These are phyloP conservation scores for Actinia equina DNA, from an alignment of 64 coral and sea anemone species.

Conservation along the genomic window DNA sequence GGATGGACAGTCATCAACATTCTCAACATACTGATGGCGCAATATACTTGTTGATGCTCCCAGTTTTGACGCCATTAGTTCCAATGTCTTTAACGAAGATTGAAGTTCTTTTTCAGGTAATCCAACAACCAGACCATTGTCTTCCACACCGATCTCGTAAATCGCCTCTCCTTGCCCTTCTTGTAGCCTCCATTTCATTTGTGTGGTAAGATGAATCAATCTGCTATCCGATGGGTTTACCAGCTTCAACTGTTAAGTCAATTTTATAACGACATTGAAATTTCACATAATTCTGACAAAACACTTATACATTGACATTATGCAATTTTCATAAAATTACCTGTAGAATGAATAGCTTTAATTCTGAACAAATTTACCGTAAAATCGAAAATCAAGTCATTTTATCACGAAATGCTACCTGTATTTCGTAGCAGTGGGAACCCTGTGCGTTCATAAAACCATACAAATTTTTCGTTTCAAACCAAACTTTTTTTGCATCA, in stretches of 20 bases:
- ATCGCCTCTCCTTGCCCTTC: slow-evolving; percentile 99
- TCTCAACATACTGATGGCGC: slow-evolving; percentile 52
- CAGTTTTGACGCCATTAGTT: slow-evolving; percentile 76
- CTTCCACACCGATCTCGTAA: slow-evolving; percentile 97
- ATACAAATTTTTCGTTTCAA: too few relatives aligned
- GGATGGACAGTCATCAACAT: not conserved
- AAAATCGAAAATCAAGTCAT: too few relatives aligned
- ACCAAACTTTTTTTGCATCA: not conserved
- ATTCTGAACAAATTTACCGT: too few relatives aligned
- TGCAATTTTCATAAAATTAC: too few relatives aligned
- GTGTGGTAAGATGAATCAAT: slow-evolving; percentile 83
- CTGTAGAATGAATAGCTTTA: too few relatives aligned
- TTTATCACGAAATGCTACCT: too few relatives aligned
- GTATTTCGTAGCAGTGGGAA: too few relatives aligned
- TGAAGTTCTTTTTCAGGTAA: slow-evolving; percentile 72
- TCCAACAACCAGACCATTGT: slow-evolving; percentile 89
- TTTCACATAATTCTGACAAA: not conserved
- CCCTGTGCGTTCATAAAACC: too few relatives aligned
- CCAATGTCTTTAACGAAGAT: slow-evolving; percentile 70
- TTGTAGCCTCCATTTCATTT: slow-evolving; percentile 98
- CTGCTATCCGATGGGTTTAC: slow-evolving; percentile 80
- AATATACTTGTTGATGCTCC: slow-evolving; percentile 80
- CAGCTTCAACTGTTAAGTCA: slow-evolving; percentile 73
- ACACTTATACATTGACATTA: too few relatives aligned
- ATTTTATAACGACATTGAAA: not conserved